phyloP scores from a whole-genome alignment of 2,888 invertebrate genomes.

The Lymantria monacha region DNA sequence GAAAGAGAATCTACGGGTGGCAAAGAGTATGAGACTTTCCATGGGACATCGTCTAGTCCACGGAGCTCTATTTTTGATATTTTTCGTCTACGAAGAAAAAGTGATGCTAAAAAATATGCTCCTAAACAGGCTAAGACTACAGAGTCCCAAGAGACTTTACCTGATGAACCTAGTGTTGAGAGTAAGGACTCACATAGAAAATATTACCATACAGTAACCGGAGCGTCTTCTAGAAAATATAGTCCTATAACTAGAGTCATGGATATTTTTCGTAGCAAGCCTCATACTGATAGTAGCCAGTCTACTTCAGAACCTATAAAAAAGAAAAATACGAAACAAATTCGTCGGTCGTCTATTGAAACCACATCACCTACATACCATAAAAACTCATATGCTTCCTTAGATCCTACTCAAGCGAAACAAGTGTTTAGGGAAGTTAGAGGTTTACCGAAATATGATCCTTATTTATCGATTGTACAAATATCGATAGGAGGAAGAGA shows the following conservation, averaged over 20 bases:
- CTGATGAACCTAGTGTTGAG: constrained; percentile 55
- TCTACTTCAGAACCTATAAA: constrained; percentile 53
- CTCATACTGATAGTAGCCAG: constrained; percentile 58
- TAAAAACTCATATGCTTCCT: constrained; percentile 75
- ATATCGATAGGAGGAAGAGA: constrained; percentile 76
- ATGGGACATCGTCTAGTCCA: constrained; percentile 76
- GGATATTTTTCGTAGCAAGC: constrained; percentile 75
- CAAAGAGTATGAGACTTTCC: constrained; percentile 77
- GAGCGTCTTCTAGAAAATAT: constrained; percentile 72
- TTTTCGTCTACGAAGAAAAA: constrained; percentile 73
- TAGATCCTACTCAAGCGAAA: constrained; percentile 74
- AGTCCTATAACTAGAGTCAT: constrained; percentile 77
- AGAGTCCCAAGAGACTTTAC: constrained; percentile 59
- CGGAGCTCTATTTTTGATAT: constrained; percentile 79
- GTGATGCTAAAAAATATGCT: constrained; percentile 71
- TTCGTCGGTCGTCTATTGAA: constrained; percentile 71
- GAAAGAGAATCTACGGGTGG: constrained; percentile 60
- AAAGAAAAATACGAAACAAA: constrained; percentile 64
- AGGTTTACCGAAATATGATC: constrained; percentile 74
- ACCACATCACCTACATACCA: constrained; percentile 77
- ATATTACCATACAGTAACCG: constrained; percentile 78
- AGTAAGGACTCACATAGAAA: constrained; percentile 73
- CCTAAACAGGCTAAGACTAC: constrained; percentile 51
- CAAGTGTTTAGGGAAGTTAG: constrained; percentile 75
- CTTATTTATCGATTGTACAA: constrained; percentile 77